Evolutionary conservation across 2,888 invertebrate genomes (phyloP).

Genomic region (Choreutis nemorana): DNA sequence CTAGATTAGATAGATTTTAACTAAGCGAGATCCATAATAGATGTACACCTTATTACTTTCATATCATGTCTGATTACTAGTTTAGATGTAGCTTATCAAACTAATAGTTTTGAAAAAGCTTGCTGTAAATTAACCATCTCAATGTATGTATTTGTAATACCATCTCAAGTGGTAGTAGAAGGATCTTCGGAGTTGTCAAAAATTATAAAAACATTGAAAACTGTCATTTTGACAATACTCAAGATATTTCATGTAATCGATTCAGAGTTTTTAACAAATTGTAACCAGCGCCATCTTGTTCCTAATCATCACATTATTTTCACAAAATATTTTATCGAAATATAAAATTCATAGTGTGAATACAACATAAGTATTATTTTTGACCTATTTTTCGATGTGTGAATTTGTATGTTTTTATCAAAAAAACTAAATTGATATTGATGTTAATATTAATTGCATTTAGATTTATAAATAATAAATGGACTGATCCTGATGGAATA

Average conservation of each 20-base stretch:
- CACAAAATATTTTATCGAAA: not conserved
- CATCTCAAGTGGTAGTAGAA: too few relatives aligned
- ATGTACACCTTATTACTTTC: slow-evolving; percentile 1
- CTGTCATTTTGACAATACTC: slow-evolving; percentile 1
- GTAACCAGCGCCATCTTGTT: slow-evolving; percentile 6
- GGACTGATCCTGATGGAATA: slow-evolving; percentile 4
- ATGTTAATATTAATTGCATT: not conserved
- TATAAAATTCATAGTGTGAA: slow-evolving; percentile 4
- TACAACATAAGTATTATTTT: slow-evolving; percentile 8
- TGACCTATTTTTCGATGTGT: slow-evolving; percentile 8
- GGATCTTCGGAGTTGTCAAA: slow-evolving; percentile 2
- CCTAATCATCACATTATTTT: not conserved
- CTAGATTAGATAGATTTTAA: too few relatives aligned
- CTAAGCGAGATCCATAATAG: slow-evolving; percentile 4
- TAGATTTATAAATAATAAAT: not conserved
- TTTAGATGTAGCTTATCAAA: slow-evolving; percentile 4
- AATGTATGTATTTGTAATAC: too few relatives aligned
- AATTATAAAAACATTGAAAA: slow-evolving; percentile 1
- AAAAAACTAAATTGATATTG: slow-evolving; percentile 1
- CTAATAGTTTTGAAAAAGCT: slow-evolving; percentile 2
- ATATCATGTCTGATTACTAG: slow-evolving; percentile 2
- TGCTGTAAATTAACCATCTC: slow-evolving; percentile 2
- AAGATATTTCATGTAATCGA: slow-evolving; percentile 3
- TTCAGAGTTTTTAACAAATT: slow-evolving; percentile 5
- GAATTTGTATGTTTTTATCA: not conserved